Conservation (phyloP, 2,888 invertebrate genomes). For the Zaprionus lineosus region DNA sequence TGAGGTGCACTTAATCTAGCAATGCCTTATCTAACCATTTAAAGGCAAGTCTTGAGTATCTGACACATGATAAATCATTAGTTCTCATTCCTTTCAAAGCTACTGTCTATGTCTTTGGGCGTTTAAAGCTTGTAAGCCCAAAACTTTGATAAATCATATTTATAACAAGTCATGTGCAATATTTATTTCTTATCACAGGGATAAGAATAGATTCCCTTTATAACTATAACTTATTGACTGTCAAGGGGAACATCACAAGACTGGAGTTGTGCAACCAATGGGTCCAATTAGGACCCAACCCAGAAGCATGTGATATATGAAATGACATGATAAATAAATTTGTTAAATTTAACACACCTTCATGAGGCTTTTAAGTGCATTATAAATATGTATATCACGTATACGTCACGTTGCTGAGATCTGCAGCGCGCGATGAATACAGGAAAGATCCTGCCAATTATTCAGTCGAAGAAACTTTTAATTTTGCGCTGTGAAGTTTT, state of each 20-base stretch:
- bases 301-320: slow-evolving; percentile 53
- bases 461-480: slow-evolving; percentile 25
- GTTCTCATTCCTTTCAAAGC: background rate
- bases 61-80: slow-evolving; percentile 64
- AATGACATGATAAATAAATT: slow-evolving; percentile 21
- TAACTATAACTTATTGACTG: slow-evolving; percentile 21
- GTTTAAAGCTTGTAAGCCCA: slow-evolving; percentile 35
- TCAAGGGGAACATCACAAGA: background rate
- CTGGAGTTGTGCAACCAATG: slow-evolving; percentile 6
- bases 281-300: slow-evolving; percentile 9
- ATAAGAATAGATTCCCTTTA: slow-evolving; percentile 15
- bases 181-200: slow-evolving; percentile 46
- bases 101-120: slow-evolving; percentile 33
- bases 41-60: slow-evolving; percentile 1
- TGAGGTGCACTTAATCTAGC: slow-evolving; percentile 21
- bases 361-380: too few species aligned
- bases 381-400: slow-evolving; percentile 35
- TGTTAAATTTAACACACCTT: slow-evolving; percentile 5
- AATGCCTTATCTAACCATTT: slow-evolving; percentile 26
- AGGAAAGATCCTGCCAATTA: too few species aligned
- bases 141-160: slow-evolving; percentile 44
- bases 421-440: too few species aligned
- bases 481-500: slow-evolving; percentile 40
- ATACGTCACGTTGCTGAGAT: slow-evolving; percentile 42
- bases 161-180: slow-evolving; percentile 37